A percentile compares a stretch with the other conserved stretches of the same genome.
These are phyloP conservation scores for Drosophila mayaguana DNA, from an alignment of 2,888 invertebrate species.

Conservation along the genomic window DNA sequence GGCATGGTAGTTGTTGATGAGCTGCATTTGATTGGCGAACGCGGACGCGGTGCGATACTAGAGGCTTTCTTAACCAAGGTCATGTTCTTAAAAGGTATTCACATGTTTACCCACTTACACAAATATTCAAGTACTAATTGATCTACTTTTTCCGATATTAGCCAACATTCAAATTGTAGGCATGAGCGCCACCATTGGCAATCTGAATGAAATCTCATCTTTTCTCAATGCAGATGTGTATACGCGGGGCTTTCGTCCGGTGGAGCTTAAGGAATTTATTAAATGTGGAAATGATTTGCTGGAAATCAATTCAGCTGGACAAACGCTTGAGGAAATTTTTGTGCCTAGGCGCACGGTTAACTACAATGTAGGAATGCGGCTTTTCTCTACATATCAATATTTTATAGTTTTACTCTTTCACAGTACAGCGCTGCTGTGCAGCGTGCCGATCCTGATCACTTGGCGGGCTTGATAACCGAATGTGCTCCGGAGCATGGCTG, in stretches of 20 bases:
- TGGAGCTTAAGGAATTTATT: slow-evolving; percentile 92
- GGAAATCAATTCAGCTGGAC: slow-evolving; percentile 86
- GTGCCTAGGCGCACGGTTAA: slow-evolving; percentile 86
- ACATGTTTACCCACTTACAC: neutral
- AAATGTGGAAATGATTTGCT: slow-evolving; percentile 89
- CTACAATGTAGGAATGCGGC: slow-evolving; percentile 82
- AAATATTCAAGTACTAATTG: neutral
- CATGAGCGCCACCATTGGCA: slow-evolving; percentile 99
- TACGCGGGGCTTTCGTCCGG: slow-evolving; percentile 94
- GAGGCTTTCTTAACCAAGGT: slow-evolving; percentile 94
- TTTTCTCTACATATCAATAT: accelerated
- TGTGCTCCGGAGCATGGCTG: slow-evolving; percentile 92
- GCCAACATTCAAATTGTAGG: slow-evolving; percentile 94
- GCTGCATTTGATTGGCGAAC: slow-evolving; percentile 96
- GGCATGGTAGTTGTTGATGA: slow-evolving; percentile 95
- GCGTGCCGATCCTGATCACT: slow-evolving; percentile 91
- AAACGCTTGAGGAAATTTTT: slow-evolving; percentile 86
- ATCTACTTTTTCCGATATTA: slow-evolving; percentile 61
- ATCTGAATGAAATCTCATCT: slow-evolving; percentile 91
- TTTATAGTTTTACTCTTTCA: slow-evolving; percentile 32
- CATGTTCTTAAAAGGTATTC: slow-evolving; percentile 88
- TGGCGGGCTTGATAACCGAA: slow-evolving; percentile 92
- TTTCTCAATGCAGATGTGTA: slow-evolving; percentile 94
- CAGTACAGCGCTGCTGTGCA: slow-evolving; percentile 88
- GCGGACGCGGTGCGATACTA: slow-evolving; percentile 92